Evolutionary conservation across 2,797 vertebrate species (phyloP).

Genomic region (Cossypha niveicapilla): DNA sequence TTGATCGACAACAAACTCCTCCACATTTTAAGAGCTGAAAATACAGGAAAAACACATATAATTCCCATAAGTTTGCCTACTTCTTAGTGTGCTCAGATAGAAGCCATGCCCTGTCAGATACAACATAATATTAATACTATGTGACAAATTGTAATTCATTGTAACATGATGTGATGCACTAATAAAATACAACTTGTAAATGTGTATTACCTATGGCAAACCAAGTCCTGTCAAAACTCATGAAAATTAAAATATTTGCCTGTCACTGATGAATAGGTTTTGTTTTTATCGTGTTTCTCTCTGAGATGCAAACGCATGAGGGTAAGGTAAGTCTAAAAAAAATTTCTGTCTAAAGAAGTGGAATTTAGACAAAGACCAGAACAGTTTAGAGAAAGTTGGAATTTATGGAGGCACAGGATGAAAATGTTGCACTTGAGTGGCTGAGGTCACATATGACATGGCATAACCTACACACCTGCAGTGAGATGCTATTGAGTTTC

Average conservation of each 20-base stretch:
- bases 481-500: neutral
- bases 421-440: neutral
- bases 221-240: conserved; percentile 47
- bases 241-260: conserved; percentile 36
- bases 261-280: neutral
- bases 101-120: neutral
- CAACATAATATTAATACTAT: neutral
- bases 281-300: conserved; percentile 11
- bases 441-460: neutral
- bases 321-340: neutral
- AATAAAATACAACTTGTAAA: conserved; percentile 39
- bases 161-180: neutral
- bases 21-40: neutral
- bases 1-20: neutral
- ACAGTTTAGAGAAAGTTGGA: neutral
- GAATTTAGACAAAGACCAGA: neutral
- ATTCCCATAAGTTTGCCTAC: neutral
- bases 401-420: neutral
- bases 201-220: conserved; percentile 44
- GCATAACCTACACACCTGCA: neutral
- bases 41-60: neutral
- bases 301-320: neutral
- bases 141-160: conserved; percentile 22
- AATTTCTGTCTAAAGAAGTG: neutral
- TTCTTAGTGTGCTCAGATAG: neutral